These are phyloP conservation scores for Melieria crassipennis DNA, from an alignment of 2,888 invertebrate species.

Conservation along the genomic window DNA sequence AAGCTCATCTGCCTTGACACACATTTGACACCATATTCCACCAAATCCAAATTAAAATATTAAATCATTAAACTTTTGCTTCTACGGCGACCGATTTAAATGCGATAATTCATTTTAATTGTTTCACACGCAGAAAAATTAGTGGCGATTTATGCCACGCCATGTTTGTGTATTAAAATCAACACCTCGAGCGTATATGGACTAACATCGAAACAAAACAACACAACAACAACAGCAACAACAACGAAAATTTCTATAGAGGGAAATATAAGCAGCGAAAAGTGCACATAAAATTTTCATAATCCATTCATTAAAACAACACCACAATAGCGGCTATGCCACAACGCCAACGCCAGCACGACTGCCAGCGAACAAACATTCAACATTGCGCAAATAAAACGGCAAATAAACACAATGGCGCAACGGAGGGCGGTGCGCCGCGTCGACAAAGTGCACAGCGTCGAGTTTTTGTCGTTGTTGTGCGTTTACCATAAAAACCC, in stretches of 20 bases:
- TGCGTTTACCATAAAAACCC: conserved; percentile 20
- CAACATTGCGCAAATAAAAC: background rate
- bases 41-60: too few relatives aligned
- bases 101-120: too few relatives aligned
- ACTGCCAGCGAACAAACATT: conserved; percentile 5
- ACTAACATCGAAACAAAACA: conserved; percentile 12
- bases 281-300: conserved; percentile 30
- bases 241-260: background rate
- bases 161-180: background rate
- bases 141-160: too few relatives aligned
- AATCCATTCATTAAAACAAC: conserved; percentile 41
- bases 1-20: too few relatives aligned
- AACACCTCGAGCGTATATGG: conserved; percentile 7
- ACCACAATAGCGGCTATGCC: conserved; percentile 24
- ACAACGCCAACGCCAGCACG: background rate
- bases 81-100: too few relatives aligned
- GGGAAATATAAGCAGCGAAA: conserved; percentile 11
- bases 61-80: too few relatives aligned
- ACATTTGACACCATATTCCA: too few relatives aligned
- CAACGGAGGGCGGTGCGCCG: background rate
- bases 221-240: background rate
- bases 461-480: background rate
- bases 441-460: background rate
- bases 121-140: too few relatives aligned
- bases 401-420: conserved; percentile 3